These are phyloP conservation scores for Hyperoodon ampullatus DNA, from an alignment of 2,113 vertebrate species.

Conservation along the genomic window DNA sequence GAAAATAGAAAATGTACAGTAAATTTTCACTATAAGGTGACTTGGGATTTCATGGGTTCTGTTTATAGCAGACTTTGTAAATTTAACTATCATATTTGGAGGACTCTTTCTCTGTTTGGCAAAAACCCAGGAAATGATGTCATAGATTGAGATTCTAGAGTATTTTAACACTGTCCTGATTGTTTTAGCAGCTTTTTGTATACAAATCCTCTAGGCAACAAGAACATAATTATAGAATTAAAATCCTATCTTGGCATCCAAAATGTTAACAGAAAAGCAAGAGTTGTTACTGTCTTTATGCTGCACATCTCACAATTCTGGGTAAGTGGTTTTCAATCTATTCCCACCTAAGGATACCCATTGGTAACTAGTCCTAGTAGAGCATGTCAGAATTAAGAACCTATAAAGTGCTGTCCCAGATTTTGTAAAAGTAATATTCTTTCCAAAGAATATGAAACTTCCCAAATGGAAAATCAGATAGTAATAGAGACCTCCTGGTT, in stretches of 20 bases:
- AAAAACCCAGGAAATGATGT: background rate
- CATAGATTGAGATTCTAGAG: background rate
- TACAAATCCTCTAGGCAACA: background rate
- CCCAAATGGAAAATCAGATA: background rate
- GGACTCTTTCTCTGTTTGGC: background rate
- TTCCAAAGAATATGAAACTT: constrained; percentile 30
- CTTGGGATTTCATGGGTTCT: background rate
- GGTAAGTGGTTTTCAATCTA: background rate
- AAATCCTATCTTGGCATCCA: background rate
- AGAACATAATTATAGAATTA: constrained; percentile 18
- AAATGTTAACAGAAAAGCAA: constrained; percentile 4
- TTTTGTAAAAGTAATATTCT: background rate
- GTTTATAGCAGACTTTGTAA: background rate
- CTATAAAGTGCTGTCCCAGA: background rate
- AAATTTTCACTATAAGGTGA: background rate
- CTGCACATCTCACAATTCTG: background rate
- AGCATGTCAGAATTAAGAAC: background rate
- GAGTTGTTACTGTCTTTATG: background rate
- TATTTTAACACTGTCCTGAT: constrained; percentile 41
- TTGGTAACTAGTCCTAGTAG: background rate
- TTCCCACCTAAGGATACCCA: background rate
- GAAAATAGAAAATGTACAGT: background rate
- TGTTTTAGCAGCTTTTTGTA: constrained; percentile 16
- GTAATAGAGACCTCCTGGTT: background rate
- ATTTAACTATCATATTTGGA: constrained; percentile 13